Evolutionary conservation across 2,113 vertebrate species (phyloP).

Genomic region (Clarias magur): DNA sequence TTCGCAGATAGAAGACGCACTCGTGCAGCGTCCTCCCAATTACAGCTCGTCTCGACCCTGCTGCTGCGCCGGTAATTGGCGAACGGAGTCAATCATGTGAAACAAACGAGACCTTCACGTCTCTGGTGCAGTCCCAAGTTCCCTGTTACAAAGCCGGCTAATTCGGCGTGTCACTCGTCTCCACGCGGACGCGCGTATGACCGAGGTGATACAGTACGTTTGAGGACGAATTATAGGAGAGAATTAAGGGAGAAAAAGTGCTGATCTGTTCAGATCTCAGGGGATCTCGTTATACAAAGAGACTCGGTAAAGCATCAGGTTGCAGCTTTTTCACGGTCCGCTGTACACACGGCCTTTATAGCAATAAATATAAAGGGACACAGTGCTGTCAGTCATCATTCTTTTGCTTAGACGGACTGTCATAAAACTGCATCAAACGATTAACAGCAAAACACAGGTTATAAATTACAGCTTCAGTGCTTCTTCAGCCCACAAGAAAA

Average conservation of each 20-base stretch:
- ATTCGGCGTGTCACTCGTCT: constrained; percentile 14
- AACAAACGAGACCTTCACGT: constrained; percentile 25
- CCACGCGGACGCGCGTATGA: background rate
- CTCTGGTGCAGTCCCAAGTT: background rate
- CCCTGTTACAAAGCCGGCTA: constrained; percentile 22
- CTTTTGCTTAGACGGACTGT: background rate
- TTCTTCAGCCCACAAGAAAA: background rate
- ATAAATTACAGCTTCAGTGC: background rate
- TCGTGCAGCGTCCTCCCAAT: constrained; percentile 26
- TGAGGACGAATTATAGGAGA: background rate
- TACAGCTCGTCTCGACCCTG: background rate
- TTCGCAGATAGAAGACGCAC: background rate
- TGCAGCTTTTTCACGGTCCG: background rate
- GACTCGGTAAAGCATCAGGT: background rate
- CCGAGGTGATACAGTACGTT: background rate
- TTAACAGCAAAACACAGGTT: background rate
- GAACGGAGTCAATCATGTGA: constrained; percentile 42
- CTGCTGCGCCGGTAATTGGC: constrained; percentile 29
- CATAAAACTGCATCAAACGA: background rate
- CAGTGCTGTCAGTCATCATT: background rate
- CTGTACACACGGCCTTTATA: background rate
- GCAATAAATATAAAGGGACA: background rate
- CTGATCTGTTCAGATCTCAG: background rate
- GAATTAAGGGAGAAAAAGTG: background rate
- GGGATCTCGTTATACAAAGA: background rate